Evolutionary conservation across 1,140 invertebrate species (phyloP), one percentile per base, ranked within the genome.

Genomic region (Ips nitidus): DNA sequence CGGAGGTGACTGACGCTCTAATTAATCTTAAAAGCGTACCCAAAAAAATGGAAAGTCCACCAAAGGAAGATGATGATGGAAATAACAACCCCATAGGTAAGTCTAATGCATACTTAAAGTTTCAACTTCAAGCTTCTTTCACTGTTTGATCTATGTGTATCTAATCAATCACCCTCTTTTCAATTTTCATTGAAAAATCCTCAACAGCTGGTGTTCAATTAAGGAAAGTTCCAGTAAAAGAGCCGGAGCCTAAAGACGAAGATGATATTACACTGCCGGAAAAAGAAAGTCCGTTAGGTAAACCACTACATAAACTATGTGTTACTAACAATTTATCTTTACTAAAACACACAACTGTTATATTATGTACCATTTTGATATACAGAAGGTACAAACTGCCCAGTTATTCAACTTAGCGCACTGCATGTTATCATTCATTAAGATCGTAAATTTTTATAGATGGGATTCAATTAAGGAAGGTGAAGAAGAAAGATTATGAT

Each of bases 1-100:
- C 86, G 84, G 1, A 83, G 83, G 79, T 85, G 83, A 2, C 66
- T 81, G n/a, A 82, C 87, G 41, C 85, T 89, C 1, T 91, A 75
- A 4, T 72, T 56, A 39, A 79, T 22, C 43, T 66, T 3, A 79
- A 74, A 65, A 71, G 50, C 50, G 7, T 41, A 47, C 59, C 59
- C 53, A 41, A 66, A 64, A 70, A 71, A 63, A 52, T 52, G 36
- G 62, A 82, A 80, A 71, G 81, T 80, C 69, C 78, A 42, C 8
- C 62, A 43, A 75, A 40, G 2, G 57, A 62, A 50, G 39, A 22
- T 22, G 55, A 40, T 3, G 81, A 64, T 79, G 52, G 39, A 56
- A 45, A 42, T 38, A 55, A 42, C 47, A 83, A 50, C 80, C 81
- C 47, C 78, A 80, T 71, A 70, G 80, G 41, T 79, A 78, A 22